A percentile compares a stretch with the other conserved stretches of the same genome.
These are phyloP conservation scores for Drosophila nebulosa DNA, from an alignment of 1,140 invertebrate species.

Conservation along the genomic window DNA sequence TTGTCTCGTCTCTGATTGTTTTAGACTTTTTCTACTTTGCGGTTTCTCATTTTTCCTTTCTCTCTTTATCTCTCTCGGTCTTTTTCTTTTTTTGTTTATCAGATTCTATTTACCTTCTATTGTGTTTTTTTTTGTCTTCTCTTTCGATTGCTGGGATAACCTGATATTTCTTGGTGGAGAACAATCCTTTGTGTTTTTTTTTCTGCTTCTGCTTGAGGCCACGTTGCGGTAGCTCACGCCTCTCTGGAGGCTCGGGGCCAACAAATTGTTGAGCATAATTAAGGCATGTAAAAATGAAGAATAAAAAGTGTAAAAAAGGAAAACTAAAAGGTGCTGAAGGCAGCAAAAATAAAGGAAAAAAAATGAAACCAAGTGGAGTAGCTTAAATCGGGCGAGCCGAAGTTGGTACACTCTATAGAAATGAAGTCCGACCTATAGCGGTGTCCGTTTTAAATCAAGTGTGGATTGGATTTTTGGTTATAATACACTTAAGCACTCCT, in stretches of 20 bases:
- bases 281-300: constrained; percentile 2
- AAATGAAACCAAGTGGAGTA: too few species aligned
- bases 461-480: too few species aligned
- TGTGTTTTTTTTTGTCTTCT: constrained; percentile 10
- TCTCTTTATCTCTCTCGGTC: too few species aligned
- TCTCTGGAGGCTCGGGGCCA: neutral
- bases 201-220: neutral
- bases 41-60: constrained; percentile 9
- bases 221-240: neutral
- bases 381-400: too few species aligned
- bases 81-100: too few species aligned
- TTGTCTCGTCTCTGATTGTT: neutral
- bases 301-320: constrained; percentile 1
- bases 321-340: constrained; percentile 2
- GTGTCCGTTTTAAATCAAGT: too few species aligned
- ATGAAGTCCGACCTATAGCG: too few species aligned
- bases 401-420: too few species aligned
- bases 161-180: constrained; percentile 19
- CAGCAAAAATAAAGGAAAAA: neutral
- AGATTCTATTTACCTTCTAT: neutral
- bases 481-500: too few species aligned
- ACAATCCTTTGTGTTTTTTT: constrained; percentile 8
- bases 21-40: neutral
- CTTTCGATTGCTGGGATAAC: constrained; percentile 15
- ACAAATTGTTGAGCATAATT: constrained; percentile 41